Evolutionary conservation across 2,113 vertebrate species (phyloP).

Genomic region (Phalacrocorax aristotelis): DNA sequence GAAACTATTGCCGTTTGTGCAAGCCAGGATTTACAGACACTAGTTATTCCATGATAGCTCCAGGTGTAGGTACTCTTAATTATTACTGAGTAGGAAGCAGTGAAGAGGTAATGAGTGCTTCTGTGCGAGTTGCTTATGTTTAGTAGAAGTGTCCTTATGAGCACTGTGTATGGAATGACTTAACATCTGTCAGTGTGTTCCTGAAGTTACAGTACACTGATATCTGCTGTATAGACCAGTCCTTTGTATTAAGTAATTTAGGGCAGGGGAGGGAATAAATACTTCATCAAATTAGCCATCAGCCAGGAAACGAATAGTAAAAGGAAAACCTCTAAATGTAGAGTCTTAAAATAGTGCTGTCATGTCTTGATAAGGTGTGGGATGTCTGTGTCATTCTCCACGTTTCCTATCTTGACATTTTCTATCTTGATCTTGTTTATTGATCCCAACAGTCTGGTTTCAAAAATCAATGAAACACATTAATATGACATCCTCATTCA

Average conservation of each 20-base stretch:
- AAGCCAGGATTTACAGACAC: not conserved
- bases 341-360: not conserved
- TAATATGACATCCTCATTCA: not conserved
- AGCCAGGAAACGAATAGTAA: not conserved
- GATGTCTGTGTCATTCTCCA: not conserved
- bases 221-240: not conserved
- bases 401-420: not conserved
- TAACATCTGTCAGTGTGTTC: not conserved
- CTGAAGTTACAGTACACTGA: not conserved
- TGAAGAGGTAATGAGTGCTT: not conserved
- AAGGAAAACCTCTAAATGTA: not conserved
- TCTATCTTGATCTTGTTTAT: not conserved
- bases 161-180: not conserved
- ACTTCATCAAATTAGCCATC: not conserved
- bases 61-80: not conserved
- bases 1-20: not conserved
- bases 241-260: not conserved
- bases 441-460: not conserved
- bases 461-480: not conserved
- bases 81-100: not conserved
- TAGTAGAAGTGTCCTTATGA: not conserved
- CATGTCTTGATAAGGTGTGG: not conserved
- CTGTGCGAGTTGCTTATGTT: not conserved
- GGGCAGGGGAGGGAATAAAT: not conserved
- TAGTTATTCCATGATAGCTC: not conserved